Evolutionary conservation across 2,113 vertebrate genomes (phyloP).

Genomic region (Salvelinus fontinalis): DNA sequence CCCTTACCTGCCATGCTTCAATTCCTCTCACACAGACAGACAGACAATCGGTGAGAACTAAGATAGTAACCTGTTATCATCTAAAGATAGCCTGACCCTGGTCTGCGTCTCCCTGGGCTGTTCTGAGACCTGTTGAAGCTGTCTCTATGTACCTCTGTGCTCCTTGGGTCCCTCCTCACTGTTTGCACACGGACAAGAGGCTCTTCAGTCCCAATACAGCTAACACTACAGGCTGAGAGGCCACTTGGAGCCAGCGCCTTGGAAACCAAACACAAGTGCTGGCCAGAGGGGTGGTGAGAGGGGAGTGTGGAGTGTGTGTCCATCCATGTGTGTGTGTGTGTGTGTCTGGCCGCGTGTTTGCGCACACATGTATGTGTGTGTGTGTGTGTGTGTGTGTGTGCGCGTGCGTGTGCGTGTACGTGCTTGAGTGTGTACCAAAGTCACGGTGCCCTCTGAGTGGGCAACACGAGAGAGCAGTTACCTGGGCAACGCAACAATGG

Average conservation of each 20-base stretch:
- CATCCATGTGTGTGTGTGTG: not conserved
- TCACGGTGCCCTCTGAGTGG: slow-evolving; percentile 50
- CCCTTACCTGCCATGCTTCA: slow-evolving; percentile 60
- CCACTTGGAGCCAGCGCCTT: slow-evolving; percentile 59
- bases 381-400: slow-evolving; percentile 3
- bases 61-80: not conserved
- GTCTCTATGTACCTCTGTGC: slow-evolving; percentile 1
- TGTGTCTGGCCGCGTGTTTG: slow-evolving; percentile 1
- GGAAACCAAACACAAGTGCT: slow-evolving; percentile 70
- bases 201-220: slow-evolving; percentile 7
- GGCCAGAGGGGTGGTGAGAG: slow-evolving; percentile 10
- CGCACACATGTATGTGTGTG: not conserved
- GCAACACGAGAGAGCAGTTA: slow-evolving; percentile 54
- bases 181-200: not conserved
- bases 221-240: slow-evolving; percentile 33
- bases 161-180: slow-evolving; percentile 11
- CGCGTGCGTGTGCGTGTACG: slow-evolving; percentile 11
- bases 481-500: slow-evolving; percentile 61
- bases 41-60: not conserved
- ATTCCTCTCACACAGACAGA: slow-evolving; percentile 1
- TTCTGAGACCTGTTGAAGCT: slow-evolving; percentile 24
- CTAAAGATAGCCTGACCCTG: slow-evolving; percentile 3
- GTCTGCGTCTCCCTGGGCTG: slow-evolving; percentile 28
- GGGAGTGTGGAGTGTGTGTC: slow-evolving; percentile 2
- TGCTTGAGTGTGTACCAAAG: slow-evolving; percentile 13